Percentiles rank a stretch among this genome's conserved stretches.
Evolutionary conservation across 2,113 vertebrate species (phyloP).

Genomic region (Pogona vitticeps): DNA sequence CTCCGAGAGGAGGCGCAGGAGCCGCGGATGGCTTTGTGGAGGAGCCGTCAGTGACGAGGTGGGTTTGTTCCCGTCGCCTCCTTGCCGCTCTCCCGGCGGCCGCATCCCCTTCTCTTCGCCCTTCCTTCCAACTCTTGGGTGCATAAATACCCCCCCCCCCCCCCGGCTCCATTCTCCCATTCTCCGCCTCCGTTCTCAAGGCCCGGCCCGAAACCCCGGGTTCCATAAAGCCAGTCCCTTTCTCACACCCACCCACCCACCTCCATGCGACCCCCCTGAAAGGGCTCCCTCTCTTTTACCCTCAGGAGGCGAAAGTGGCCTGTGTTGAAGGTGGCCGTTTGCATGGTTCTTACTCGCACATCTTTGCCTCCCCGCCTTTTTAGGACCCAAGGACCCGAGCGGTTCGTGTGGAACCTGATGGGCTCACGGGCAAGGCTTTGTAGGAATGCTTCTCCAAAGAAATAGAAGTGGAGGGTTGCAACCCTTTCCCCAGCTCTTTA

Average conservation of each 20-base stretch:
- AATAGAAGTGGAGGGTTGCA: too few relatives aligned
- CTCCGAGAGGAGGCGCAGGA: background rate
- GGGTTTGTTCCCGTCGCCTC: background rate
- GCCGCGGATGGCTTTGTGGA: background rate
- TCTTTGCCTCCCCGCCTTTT: background rate
- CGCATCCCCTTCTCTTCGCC: too few relatives aligned
- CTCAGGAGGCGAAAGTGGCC: background rate
- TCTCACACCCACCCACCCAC: too few relatives aligned
- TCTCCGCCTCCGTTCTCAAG: too few relatives aligned
- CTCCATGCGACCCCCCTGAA: too few relatives aligned
- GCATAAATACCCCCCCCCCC: background rate
- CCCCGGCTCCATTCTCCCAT: background rate
- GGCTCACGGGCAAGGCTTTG: too few relatives aligned
- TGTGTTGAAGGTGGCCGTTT: background rate
- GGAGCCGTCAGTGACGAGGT: conserved; percentile 8
- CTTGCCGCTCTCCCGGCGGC: background rate
- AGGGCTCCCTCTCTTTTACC: too few relatives aligned
- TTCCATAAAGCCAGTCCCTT: too few relatives aligned
- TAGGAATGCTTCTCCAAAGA: too few relatives aligned
- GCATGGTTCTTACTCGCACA: background rate
- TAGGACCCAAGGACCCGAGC: background rate
- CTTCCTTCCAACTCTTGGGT: background rate
- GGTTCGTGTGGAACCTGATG: too few relatives aligned
- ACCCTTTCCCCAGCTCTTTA: too few relatives aligned
- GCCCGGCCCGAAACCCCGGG: too few relatives aligned